Evolutionary conservation across 2,888 invertebrate genomes (phyloP), one percentile per base, ranked within the genome.

Genomic region (Chrysina gloriosa): DNA sequence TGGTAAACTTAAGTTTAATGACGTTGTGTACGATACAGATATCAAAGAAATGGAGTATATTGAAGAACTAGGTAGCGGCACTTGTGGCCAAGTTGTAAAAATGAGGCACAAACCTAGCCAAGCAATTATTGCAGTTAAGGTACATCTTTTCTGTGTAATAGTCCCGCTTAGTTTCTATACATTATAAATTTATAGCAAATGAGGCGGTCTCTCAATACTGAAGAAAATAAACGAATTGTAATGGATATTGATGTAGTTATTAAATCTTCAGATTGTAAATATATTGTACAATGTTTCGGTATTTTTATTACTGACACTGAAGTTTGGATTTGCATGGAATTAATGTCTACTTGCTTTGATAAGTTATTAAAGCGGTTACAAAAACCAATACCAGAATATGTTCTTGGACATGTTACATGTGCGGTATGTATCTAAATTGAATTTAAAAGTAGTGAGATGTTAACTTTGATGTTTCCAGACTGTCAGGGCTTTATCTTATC

Each of bases 301-400:
- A 98, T 97, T 85, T 98, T 99, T 84, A 97, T 99, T 65, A 97
- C 96, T 0, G 95, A 96, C 81, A 93, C 95, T 0, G 97, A 98
- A 83, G 98, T 99, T 0, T 98, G 98, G 97, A 98, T 99, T 80
- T 99, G 98, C 83, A 99, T 99, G 99, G 99, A 99, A 85, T 87
- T 98, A 74, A 99, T 99, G 99, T 93, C 96, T 9, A 97, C 97
- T 16, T 99, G 99, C 85, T 93, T 99, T 81, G 99, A 99, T 83
- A 98, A 98, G 85, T 85, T 99, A 78, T 87, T 98, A 70, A 96
- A 96, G 83, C 85, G 91, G 75, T 86, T 94, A 36, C 91, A 92
- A 70, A 89, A 89, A 74, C 93, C 97, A n/a, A 94, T 99, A 79
- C 98, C 98, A 2, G 98, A 99, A 85, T 88, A 89, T 76, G 96